phyloP scores from a whole-genome alignment of 2,113 vertebrate species.

The Bombycilla garrulus region DNA sequence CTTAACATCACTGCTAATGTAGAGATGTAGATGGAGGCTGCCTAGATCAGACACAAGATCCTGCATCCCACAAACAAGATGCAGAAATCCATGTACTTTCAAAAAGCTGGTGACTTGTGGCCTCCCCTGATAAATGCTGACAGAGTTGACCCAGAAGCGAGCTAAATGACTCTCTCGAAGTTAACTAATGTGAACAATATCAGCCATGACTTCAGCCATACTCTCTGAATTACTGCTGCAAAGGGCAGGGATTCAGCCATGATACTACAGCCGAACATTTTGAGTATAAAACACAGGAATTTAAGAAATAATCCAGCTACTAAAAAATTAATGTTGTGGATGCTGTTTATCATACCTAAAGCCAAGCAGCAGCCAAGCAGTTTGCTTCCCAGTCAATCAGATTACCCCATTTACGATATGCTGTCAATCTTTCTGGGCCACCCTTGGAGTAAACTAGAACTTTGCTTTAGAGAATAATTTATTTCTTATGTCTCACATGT shows the following conservation, averaged over 20 bases:
- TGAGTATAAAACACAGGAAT: background rate
- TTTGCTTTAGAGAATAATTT: conserved; percentile 11
- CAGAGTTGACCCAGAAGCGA: background rate
- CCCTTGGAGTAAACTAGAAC: background rate
- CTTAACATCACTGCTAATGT: background rate
- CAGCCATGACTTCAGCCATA: background rate
- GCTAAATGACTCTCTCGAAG: background rate
- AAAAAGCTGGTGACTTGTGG: background rate
- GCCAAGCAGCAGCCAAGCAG: background rate
- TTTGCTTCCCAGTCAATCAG: background rate
- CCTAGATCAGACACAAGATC: background rate
- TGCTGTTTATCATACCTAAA: background rate
- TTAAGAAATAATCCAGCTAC: background rate
- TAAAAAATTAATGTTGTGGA: background rate
- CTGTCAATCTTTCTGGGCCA: background rate
- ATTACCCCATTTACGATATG: background rate
- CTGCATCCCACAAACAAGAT: background rate
- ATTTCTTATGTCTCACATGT: conserved; percentile 20
- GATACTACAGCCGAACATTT: background rate
- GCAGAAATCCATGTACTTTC: background rate
- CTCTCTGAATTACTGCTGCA: background rate
- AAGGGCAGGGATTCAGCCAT: background rate
- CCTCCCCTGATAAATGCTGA: background rate
- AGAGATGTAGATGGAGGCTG: background rate
- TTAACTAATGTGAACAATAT: background rate